phyloP scores from a whole-genome alignment of 2,113 vertebrate species.

The Hippopotamus amphibius region DNA sequence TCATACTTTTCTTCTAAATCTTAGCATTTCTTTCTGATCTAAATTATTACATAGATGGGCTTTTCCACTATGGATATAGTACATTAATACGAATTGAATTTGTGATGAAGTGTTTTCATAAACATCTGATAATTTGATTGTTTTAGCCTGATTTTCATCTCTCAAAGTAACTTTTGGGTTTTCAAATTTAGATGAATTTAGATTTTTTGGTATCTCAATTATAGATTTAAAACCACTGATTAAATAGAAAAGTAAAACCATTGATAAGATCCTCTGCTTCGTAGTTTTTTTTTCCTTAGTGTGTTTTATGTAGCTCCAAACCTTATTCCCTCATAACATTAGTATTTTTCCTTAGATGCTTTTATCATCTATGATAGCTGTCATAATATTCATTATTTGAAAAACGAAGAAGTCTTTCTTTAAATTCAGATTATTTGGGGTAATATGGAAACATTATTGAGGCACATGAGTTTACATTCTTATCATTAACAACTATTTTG shows the following conservation, averaged over 20 bases:
- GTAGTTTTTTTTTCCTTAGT: background rate
- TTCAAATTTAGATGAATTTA: slow-evolving; percentile 43
- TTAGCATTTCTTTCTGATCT: background rate
- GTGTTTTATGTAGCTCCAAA: background rate
- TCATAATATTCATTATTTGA: background rate
- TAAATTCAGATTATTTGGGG: slow-evolving; percentile 5
- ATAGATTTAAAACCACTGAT: background rate
- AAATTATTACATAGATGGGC: background rate
- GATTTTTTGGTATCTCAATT: background rate
- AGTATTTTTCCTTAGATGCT: background rate
- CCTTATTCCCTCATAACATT: background rate
- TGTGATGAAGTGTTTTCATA: slow-evolving; percentile 32
- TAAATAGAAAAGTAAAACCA: background rate
- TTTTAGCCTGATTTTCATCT: slow-evolving; percentile 42
- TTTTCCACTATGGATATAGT: background rate
- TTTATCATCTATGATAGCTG: background rate
- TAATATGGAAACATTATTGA: background rate
- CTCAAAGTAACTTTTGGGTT: background rate
- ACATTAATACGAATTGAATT: slow-evolving; percentile 27
- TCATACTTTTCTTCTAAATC: background rate
- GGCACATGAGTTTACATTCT: slow-evolving; percentile 48
- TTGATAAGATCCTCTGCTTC: background rate
- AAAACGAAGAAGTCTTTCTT: background rate
- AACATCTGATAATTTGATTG: slow-evolving; percentile 42
- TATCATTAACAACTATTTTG: slow-evolving; percentile 19